Conservation (phyloP, 2,797 vertebrate species). For the Simalia tracyae region DNA sequence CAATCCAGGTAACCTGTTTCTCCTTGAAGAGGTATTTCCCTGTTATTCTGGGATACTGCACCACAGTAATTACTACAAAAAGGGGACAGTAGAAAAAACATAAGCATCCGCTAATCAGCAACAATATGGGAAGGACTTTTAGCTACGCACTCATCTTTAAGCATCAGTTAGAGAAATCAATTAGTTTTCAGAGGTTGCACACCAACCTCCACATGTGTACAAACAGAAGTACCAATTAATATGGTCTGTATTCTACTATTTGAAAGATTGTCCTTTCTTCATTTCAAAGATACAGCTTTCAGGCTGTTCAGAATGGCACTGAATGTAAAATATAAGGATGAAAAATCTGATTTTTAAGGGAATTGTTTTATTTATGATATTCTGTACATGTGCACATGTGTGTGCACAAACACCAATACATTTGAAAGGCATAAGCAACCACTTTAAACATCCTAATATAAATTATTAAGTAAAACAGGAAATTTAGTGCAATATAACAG, state of each 20-base stretch:
- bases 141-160: constrained; percentile 2
- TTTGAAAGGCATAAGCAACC: not conserved
- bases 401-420: not conserved
- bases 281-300: not conserved
- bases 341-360: not conserved
- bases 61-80: constrained; percentile 68
- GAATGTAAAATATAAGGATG: not conserved
- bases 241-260: not conserved
- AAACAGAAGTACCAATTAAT: not conserved
- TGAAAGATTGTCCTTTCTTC: not conserved
- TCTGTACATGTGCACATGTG: not conserved
- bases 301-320: not conserved
- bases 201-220: not conserved
- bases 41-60: constrained; percentile 74
- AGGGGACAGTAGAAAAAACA: constrained; percentile 68
- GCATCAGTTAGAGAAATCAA: constrained; percentile 53
- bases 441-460: not conserved
- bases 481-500: not conserved
- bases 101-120: no score
- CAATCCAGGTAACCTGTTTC: constrained; percentile 69
- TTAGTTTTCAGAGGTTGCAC: not conserved
- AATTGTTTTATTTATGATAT: not conserved
- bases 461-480: not conserved
- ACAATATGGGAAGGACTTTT: not conserved
- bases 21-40: constrained; percentile 75